Conservation (phyloP, 2,888 invertebrate species). For the Syrphus vitripennis region DNA sequence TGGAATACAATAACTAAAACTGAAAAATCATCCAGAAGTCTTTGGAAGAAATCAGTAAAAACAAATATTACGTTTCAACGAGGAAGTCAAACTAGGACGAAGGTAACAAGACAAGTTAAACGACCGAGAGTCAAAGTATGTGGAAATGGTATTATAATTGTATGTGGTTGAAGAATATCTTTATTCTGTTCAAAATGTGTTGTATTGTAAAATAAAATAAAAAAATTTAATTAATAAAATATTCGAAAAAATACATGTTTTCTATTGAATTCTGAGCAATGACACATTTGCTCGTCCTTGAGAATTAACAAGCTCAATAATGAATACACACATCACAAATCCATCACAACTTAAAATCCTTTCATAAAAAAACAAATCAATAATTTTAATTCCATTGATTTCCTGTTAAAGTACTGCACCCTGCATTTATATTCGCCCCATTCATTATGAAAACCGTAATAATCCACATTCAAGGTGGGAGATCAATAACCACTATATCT, state of each 20-base stretch:
- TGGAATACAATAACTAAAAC: not conserved
- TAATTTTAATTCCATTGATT: conserved; percentile 12
- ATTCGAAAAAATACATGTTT: not conserved
- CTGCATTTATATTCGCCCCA: not conserved
- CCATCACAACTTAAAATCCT: not conserved
- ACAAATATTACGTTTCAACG: not conserved
- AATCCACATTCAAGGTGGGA: not conserved
- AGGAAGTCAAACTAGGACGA: not conserved
- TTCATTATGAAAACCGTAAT: conserved; percentile 5
- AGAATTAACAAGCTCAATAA: not conserved
- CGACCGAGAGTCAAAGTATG: not conserved
- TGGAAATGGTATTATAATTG: conserved; percentile 12
- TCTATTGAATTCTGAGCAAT: too few relatives aligned
- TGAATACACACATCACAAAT: not conserved
- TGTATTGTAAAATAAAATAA: not conserved
- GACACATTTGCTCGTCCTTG: too few relatives aligned
- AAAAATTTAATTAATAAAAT: not conserved
- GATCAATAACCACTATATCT: not conserved
- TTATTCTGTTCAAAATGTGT: not conserved
- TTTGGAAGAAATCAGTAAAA: not conserved
- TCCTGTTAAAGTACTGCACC: not conserved
- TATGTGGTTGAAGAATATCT: not conserved
- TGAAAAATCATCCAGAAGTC: not conserved
- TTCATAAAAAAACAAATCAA: conserved; percentile 9
- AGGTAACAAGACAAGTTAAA: not conserved